phyloP scores from a whole-genome alignment of 2,113 vertebrate genomes.

The Sprattus sprattus region DNA sequence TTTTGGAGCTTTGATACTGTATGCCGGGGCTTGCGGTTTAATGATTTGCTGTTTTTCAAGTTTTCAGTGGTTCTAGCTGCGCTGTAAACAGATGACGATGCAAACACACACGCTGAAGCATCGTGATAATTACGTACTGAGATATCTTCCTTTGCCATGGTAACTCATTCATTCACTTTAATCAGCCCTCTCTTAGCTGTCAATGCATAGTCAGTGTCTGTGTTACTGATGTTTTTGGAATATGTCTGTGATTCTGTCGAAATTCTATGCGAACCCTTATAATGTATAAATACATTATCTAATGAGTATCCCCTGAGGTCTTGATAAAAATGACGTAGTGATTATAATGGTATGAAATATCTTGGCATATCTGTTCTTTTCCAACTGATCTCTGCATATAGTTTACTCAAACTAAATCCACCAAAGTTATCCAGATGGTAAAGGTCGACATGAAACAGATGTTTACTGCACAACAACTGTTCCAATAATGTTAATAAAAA shows the following conservation, averaged over 20 bases:
- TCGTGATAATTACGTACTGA: neutral
- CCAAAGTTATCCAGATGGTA: neutral
- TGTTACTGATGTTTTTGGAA: neutral
- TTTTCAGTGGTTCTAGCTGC: neutral
- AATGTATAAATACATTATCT: neutral
- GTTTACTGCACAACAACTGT: neutral
- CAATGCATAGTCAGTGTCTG: neutral
- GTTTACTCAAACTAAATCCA: neutral
- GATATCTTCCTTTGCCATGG: neutral
- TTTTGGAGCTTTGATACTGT: neutral
- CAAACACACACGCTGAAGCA: neutral
- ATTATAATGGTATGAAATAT: neutral
- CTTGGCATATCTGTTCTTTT: neutral
- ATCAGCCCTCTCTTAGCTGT: neutral
- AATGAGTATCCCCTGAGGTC: neutral
- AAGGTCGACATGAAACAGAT: conserved; percentile 1
- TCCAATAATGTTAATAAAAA: neutral
- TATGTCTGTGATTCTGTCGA: neutral
- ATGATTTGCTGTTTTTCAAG: neutral
- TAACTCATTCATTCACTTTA: neutral
- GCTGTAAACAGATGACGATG: neutral
- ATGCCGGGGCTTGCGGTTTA: conserved; percentile 2
- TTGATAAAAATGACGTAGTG: neutral
- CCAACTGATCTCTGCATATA: neutral
- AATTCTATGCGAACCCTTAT: neutral